Evolutionary conservation across 1,140 invertebrate genomes (phyloP).

Genomic region (Drosophila paulistorum): DNA sequence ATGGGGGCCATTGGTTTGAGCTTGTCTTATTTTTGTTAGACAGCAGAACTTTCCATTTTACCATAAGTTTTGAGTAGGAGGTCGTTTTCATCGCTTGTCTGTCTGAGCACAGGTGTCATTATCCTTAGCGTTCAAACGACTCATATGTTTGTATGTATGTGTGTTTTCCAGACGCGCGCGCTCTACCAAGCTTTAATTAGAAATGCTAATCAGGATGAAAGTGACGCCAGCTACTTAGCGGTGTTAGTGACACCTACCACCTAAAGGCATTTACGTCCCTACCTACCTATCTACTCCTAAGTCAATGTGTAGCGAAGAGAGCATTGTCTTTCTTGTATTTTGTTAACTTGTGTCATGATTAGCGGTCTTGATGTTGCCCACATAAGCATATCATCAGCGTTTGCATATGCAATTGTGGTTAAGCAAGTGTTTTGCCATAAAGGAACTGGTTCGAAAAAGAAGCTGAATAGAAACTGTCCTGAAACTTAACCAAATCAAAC

Average conservation of each 20-base stretch:
- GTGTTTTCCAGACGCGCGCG: slow-evolving; percentile 19
- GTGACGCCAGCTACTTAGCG: slow-evolving; percentile 66
- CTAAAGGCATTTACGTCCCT: slow-evolving; percentile 18
- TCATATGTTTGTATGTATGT: slow-evolving; percentile 40
- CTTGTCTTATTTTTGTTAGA: slow-evolving; percentile 8
- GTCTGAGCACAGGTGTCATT: slow-evolving; percentile 59
- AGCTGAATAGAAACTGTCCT: too few relatives aligned
- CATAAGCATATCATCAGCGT: slow-evolving; percentile 13
- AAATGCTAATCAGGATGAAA: slow-evolving; percentile 68
- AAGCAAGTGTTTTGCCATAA: too few relatives aligned
- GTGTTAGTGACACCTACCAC: slow-evolving; percentile 66
- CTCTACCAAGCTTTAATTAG: slow-evolving; percentile 61
- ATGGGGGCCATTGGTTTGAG: slow-evolving; percentile 37
- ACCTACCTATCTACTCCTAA: background rate
- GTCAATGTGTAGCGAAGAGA: slow-evolving; percentile 13
- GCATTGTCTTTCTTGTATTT: slow-evolving; percentile 43
- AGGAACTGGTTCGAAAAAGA: slow-evolving; percentile 1
- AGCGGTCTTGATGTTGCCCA: slow-evolving; percentile 46
- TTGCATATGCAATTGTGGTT: background rate
- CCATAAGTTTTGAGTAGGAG: background rate
- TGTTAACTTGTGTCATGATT: slow-evolving; percentile 56
- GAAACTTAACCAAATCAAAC: too few relatives aligned
- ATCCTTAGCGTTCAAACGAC: slow-evolving; percentile 44
- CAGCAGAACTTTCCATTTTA: slow-evolving; percentile 48
- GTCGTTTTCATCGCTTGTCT: background rate